Conservation (phyloP, 2,113 vertebrate species). For the Alethe diademata region DNA sequence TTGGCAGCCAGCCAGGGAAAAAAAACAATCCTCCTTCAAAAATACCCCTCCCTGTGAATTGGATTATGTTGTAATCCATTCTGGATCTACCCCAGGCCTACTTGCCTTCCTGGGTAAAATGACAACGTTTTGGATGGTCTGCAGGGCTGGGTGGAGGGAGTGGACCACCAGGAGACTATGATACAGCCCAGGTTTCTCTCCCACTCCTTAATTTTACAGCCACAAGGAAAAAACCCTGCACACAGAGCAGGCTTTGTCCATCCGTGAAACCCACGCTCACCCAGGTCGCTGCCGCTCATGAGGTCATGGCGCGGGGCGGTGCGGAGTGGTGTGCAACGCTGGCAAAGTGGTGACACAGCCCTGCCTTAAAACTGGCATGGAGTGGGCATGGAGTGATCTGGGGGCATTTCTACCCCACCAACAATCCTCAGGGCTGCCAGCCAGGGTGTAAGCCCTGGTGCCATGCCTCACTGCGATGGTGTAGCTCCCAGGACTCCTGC, state of each 20-base stretch:
- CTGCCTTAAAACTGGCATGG: rapidly evolving
- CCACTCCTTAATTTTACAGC: slow-evolving; percentile 55
- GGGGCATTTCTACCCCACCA: neutral
- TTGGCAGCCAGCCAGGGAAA: slow-evolving; percentile 22
- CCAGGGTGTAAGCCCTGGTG: neutral
- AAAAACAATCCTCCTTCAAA: slow-evolving; percentile 5
- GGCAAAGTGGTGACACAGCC: rapidly evolving
- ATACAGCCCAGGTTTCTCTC: slow-evolving; percentile 48
- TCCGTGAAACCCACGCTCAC: slow-evolving; percentile 19
- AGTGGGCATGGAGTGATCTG: neutral
- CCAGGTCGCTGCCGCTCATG: neutral
- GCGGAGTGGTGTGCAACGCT: rapidly evolving
- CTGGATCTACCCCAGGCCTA: slow-evolving; percentile 15
- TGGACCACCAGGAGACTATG: slow-evolving; percentile 34
- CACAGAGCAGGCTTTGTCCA: slow-evolving; percentile 66
- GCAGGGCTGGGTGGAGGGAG: neutral
- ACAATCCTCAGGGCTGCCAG: neutral
- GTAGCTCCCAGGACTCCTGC: neutral
- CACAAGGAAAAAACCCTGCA: slow-evolving; percentile 37
- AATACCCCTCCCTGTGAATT: slow-evolving; percentile 33
- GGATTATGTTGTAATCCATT: slow-evolving; percentile 56
- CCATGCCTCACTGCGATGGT: rapidly evolving
- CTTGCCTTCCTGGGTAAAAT: slow-evolving; percentile 45
- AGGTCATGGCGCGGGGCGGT: neutral
- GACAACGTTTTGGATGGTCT: slow-evolving; percentile 34